These are phyloP conservation scores for Silurus asotus DNA, from an alignment of 2,113 vertebrate species.

Conservation along the genomic window DNA sequence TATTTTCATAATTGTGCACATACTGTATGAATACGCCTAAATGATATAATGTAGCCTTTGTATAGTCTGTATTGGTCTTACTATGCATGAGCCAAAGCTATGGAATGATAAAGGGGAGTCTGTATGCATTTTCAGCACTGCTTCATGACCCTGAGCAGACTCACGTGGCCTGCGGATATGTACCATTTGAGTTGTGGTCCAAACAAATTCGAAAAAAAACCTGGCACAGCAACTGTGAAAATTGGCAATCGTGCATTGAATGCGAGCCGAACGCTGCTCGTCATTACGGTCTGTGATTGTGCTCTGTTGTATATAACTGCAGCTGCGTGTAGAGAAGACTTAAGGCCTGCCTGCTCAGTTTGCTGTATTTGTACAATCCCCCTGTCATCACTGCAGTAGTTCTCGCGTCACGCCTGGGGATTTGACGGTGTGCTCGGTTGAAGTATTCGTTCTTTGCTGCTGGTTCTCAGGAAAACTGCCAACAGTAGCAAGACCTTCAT, in stretches of 20 bases:
- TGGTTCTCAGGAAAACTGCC: conserved; percentile 66
- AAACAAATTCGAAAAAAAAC: conserved; percentile 39
- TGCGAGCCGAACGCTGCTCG: conserved; percentile 16
- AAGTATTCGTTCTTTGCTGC: conserved; percentile 49
- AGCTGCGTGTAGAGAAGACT: conserved; percentile 19
- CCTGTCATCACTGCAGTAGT: conserved; percentile 20
- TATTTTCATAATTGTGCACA: conserved; percentile 54
- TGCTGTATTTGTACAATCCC: conserved; percentile 21
- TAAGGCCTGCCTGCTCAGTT: conserved; percentile 18
- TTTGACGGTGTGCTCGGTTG: conserved; percentile 36
- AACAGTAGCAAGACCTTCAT: conserved; percentile 43
- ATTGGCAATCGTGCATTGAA: conserved; percentile 5
- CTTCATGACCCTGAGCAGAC: conserved; percentile 51
- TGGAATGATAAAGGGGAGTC: conserved; percentile 58
- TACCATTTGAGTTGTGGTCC: conserved; percentile 57
- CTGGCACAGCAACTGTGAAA: conserved; percentile 38
- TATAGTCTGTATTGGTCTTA: conserved; percentile 62
- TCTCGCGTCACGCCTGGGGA: conserved; percentile 5
- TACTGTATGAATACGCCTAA: conserved; percentile 42
- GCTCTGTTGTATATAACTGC: conserved; percentile 35
- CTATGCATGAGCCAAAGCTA: conserved; percentile 70
- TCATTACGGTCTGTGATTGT: conserved; percentile 3
- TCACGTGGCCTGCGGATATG: conserved; percentile 16
- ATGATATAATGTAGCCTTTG: conserved; percentile 62
- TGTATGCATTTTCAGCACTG: conserved; percentile 65